These are phyloP conservation scores for Cyanoramphus novaezelandiae DNA, from an alignment of 2,113 vertebrate genomes.

Conservation along the genomic window DNA sequence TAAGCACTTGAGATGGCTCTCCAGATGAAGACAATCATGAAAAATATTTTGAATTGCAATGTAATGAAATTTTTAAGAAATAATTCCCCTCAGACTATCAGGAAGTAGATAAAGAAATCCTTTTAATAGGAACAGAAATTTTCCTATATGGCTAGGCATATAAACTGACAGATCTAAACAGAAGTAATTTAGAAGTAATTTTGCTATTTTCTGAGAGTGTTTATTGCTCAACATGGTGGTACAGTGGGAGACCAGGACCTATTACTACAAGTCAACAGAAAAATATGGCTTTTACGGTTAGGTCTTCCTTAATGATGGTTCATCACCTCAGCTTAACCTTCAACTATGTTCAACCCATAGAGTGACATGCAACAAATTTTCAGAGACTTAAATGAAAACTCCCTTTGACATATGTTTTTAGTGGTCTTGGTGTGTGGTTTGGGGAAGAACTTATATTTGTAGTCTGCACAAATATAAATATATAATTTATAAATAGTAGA, in stretches of 20 bases:
- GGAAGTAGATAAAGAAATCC: not conserved
- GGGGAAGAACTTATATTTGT: not conserved
- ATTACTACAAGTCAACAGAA: not conserved
- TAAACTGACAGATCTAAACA: not conserved
- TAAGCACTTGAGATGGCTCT: not conserved
- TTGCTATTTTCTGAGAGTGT: not conserved
- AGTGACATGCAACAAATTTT: constrained; percentile 14
- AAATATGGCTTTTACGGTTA: not conserved
- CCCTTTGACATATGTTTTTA: not conserved
- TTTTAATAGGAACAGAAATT: not conserved
- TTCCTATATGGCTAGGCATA: not conserved
- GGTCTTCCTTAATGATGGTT: not conserved
- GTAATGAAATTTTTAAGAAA: not conserved
- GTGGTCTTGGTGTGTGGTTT: not conserved
- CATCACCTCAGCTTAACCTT: not conserved
- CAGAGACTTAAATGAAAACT: not conserved
- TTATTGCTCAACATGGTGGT: not conserved
- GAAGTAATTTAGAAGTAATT: not conserved
- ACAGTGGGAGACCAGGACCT: not conserved
- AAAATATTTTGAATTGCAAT: not conserved
- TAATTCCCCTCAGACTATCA: not conserved
- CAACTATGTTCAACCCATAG: not conserved
- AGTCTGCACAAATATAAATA: not conserved
- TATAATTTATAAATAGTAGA: not conserved
- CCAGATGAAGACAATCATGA: not conserved